Base-by-base conservation (phyloP, 2,888 invertebrate species). In the Minunthozetes semirufus region DNA sequence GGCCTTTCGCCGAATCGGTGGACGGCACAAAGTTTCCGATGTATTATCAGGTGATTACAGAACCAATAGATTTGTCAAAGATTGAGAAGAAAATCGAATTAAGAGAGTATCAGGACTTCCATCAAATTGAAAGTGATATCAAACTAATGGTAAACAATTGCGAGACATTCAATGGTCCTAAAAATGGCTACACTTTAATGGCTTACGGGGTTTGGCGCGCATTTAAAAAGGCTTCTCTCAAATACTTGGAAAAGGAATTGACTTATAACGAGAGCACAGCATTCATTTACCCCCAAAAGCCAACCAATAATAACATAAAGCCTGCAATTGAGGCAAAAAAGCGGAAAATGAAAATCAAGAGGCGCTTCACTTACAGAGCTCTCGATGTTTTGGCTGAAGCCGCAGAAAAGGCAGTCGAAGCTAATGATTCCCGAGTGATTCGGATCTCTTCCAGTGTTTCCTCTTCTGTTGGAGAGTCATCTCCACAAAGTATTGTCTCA, bases 1-100 rank as follows among this genome's bases (percentile, higher is more conserved):
- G 94, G 94, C 94, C 94, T 0, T 95, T 96, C 83, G 87, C 91
- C 82, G 93, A 94, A 81, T 92, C 94, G 0, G 94, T 95, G 0
- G 92, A 94, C 80, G 94, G 94, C 82, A 91, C 92, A 81, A 92
- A 91, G 82, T 94, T 94, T 0, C 94, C 95, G 0, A 90, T 91
- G 83, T 88, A 88, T 79, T 87, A 87, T 80, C 86, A 86, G 76
- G 85, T 87, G 68, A 87, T 88, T 63, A 33, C 79, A 79, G 73
- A 78, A 22, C 94, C 94, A 0, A 94, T 94, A 93, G 93, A 93
- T 83, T 85, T 94, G 72, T 88, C 88, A 76, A 89, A 89, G 81
- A 93, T 94, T 90, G 93, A 93, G 82, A 90, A 92, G 78, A 88
- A 92, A 78, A 86, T 94, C 6, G 92, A 93, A 81, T 87, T 87